Evolutionary conservation across 2,797 vertebrate genomes (phyloP), one percentile per base, ranked within the genome.

Genomic region (Neoniphon sammara): DNA sequence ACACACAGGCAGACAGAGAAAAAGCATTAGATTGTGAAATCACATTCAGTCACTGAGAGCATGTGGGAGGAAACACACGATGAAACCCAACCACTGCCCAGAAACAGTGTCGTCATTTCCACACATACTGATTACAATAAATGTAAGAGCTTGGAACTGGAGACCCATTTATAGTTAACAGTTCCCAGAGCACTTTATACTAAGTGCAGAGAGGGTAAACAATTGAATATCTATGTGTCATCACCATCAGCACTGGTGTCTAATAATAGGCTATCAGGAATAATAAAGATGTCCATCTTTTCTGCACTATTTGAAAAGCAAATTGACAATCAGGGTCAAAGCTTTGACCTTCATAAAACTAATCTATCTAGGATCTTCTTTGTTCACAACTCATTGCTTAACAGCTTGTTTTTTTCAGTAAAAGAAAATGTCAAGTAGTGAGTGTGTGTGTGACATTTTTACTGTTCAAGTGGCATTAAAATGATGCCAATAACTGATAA

Each of bases 191-290:
- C 53, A 46, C 30, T 30, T 44, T n/a, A 12, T 1, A 61, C 57
- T 53, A 56, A 71, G 49, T 57, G 65, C 8, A 0, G 31, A 54
- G 8, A 59, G 47, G 49, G 72, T 63, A 76, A 76, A 78, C 71
- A 73, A 17, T 3, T 1, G 23, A 17, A 21, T 12, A 64, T 68
- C 20, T 75, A 44, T 23, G 8, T 53, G 15, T 20, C 9, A 23
- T n/a, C 4, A 1, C 17, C 56, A 68, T 65, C 18, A 17, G 56
- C 20, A 53, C 64, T 44, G 31, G 36, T 39, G 36, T 11, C 36
- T 39, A 39, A 39, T 11, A 39, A 39, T 39, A 39, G 36, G 11
- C 36, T 39, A 9, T 39, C 11, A 12, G 57, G 20, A 30, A 39
- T 31, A 17, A 66, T 8, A 27, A 47, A 52, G 3, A 46, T 10